Evolutionary conservation across 2,113 vertebrate genomes (phyloP), one percentile per base, ranked within the genome.

Genomic region (Cathartes aura): DNA sequence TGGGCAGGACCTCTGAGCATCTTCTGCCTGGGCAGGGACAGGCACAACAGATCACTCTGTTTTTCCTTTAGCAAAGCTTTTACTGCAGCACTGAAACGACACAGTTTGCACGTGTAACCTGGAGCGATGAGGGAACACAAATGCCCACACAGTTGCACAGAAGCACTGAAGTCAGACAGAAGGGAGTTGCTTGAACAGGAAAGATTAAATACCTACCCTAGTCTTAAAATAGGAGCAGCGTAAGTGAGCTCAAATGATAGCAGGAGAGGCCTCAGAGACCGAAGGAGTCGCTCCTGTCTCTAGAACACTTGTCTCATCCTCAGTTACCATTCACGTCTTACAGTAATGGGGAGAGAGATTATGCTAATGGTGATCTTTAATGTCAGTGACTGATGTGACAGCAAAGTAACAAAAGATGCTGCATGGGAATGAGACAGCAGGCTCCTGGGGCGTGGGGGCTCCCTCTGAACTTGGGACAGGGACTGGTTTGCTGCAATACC

Each of bases 141-240:
- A 79, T 0, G 4, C 88, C 67, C 8, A 3, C 4, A 67, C 30
- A 42, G 87, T n/a, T 29, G 62, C 94, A 87, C 89, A 85, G 82
- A 81, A 90, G 76, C 91, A 67, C 52, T 80, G 0, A 36, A 66
- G 58, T 83, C 88, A 91, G 73, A 91, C 91, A 94, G 83, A 52
- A 81, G 64, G 92, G 91, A 94, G 93, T 34, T 87, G 91, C 87
- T 93, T 26, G 58, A 85, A 97, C 22, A 93, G 72, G 89, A 92
- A 95, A 95, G 93, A 95, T 91, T 80, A 79, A 56, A 93, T 97
- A 97, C 96, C 95, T 95, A 97, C 97, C 96, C 97, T 97, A 96
- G 89, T 73, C 89, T 97, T 83, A 97, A 95, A 91, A 94, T 53
- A 96, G 97, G 63, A 96, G 95, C 95, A 96, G 97, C 32, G 1